Percentiles rank a stretch among this genome's conserved stretches.
These are phyloP conservation scores for Lutjanus campechanus DNA, from an alignment of 2,797 vertebrate species.

Conservation along the genomic window DNA sequence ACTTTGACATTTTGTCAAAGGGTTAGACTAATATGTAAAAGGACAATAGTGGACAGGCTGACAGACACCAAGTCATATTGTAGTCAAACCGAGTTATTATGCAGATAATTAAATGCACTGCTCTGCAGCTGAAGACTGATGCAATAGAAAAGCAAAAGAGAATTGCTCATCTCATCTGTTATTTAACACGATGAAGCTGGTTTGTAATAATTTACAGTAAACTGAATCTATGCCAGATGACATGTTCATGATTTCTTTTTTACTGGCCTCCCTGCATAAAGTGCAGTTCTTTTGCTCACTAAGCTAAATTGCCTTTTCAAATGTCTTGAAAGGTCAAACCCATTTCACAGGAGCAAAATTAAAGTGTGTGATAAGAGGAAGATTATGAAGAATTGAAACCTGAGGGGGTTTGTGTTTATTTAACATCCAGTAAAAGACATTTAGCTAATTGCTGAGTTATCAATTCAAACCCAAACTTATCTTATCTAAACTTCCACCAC, in stretches of 20 bases:
- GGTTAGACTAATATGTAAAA: conserved; percentile 36
- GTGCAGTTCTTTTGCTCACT: background rate
- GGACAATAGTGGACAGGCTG: conserved; percentile 3
- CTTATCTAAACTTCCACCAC: background rate
- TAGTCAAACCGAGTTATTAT: conserved; percentile 6
- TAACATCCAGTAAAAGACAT: conserved; percentile 2
- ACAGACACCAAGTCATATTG: background rate
- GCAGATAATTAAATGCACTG: conserved; percentile 20
- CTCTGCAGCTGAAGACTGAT: conserved; percentile 5
- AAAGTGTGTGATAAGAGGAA: background rate
- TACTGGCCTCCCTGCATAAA: background rate
- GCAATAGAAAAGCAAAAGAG: background rate
- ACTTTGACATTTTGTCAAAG: conserved; percentile 51
- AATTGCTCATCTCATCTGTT: too few species aligned
- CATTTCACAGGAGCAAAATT: background rate
- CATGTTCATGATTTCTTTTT: background rate
- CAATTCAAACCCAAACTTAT: background rate
- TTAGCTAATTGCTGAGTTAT: background rate
- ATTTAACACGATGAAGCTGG: conserved; percentile 1
- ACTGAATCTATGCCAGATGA: conserved; percentile 20
- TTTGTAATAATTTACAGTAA: conserved; percentile 27
- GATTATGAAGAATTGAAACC: background rate
- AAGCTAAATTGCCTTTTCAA: background rate
- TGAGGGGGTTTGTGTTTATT: conserved; percentile 28
- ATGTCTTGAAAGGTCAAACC: conserved; percentile 23